phyloP scores from a whole-genome alignment of 2,888 invertebrate species.

The Carabus problematicus region DNA sequence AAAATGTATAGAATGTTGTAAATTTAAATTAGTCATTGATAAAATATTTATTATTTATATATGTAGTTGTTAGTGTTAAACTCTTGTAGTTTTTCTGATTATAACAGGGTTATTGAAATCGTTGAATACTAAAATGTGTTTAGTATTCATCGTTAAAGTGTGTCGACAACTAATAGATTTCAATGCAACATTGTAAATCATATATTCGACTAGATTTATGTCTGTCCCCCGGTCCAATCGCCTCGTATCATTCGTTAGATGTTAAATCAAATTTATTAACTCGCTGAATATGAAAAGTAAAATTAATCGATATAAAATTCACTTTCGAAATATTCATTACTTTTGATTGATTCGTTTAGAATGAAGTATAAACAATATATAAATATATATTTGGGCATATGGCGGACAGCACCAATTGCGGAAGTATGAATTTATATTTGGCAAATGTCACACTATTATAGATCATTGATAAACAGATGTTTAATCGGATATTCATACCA shows the following conservation, averaged over 20 bases:
- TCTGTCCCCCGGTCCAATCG: background rate
- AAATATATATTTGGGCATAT: no score
- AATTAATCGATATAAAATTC: conserved; percentile 30
- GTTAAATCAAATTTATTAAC: conserved; percentile 16
- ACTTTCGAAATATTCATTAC: conserved; percentile 33
- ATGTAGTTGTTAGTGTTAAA: no score
- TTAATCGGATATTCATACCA: conserved; percentile 22
- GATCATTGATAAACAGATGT: conserved; percentile 1
- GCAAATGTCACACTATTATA: conserved; percentile 19
- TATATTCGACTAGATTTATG: conserved; percentile 23
- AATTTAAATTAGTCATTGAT: no score
- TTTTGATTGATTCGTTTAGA: conserved; percentile 27
- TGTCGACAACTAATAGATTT: no score
- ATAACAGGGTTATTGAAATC: no score
- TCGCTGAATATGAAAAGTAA: conserved; percentile 14
- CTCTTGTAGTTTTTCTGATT: no score
- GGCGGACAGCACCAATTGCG: conserved; percentile 3
- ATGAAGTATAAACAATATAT: conserved; percentile 21
- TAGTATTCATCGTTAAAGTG: no score
- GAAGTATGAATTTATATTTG: conserved; percentile 22
- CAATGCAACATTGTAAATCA: conserved; percentile 14
- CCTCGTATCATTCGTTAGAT: background rate
- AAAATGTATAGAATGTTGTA: no score
- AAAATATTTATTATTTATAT: no score
- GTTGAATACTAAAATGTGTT: no score